Percentiles rank a stretch among this genome's conserved stretches.
Evolutionary conservation across 2,888 invertebrate genomes (phyloP).

Genomic region (Timema cristinae): DNA sequence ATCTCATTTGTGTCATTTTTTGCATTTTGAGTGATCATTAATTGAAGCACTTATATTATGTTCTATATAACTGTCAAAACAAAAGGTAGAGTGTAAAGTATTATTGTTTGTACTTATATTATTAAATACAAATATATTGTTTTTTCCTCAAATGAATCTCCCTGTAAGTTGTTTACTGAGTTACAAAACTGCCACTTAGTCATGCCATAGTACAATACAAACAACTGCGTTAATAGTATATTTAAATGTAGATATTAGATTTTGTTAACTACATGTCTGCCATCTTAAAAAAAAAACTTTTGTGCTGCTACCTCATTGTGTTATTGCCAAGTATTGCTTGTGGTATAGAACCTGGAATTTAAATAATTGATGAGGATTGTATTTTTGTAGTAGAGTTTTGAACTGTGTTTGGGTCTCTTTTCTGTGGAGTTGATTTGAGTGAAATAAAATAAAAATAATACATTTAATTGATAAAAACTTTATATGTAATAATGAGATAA

Average conservation of each 20-base stretch:
- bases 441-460: too few species aligned
- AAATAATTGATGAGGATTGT: too few species aligned
- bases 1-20: too few species aligned
- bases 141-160: not conserved
- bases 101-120: not conserved
- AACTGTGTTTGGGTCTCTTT: too few species aligned
- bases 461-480: too few species aligned
- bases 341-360: not conserved
- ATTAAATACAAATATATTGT: slow-evolving; percentile 9
- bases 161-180: not conserved
- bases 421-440: too few species aligned
- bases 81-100: slow-evolving; percentile 8
- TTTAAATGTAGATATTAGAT: slow-evolving; percentile 2
- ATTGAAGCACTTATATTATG: slow-evolving; percentile 2
- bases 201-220: slow-evolving; percentile 22
- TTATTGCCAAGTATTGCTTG: slow-evolving; percentile 15
- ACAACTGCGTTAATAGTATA: slow-evolving; percentile 3
- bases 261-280: slow-evolving; percentile 9
- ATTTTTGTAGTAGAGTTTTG: too few species aligned
- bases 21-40: not conserved
- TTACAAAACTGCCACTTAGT: slow-evolving; percentile 17
- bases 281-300: slow-evolving; percentile 2
- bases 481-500: too few species aligned
- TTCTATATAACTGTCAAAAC: not conserved
- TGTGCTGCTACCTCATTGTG: slow-evolving; percentile 16